Evolutionary conservation across 2,888 invertebrate species (phyloP), one percentile per base, ranked within the genome.

Genomic region (Drosophila sordidapex): DNA sequence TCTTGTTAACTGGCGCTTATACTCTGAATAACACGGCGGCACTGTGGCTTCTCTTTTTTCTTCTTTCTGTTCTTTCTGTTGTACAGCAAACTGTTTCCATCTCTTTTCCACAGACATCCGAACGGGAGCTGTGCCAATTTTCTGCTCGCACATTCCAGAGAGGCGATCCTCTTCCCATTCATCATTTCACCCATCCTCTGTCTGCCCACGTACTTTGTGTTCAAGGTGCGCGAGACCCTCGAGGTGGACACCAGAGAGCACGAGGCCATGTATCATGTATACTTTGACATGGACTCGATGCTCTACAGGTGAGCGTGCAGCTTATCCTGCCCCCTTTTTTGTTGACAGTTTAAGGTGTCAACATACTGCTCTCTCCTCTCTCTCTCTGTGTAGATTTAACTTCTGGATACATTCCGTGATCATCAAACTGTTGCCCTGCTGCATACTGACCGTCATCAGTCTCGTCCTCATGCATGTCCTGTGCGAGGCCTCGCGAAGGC

Each of bases 161-260:
- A 95, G 49, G 96, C 97, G 15, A 96, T 98, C 67, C 91, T 95
- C 29, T 94, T 95, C 83, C 97, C 97, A 77, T 97, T 97, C 91
- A 89, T 97, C 61, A 94, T 96, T 18, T 97, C 98, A 4, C 95
- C 97, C 0, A 93, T 98, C 62, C 95, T 98, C 27, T 98, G 98
- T 92, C 95, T 96, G 65, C 98, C 98, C 1, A 96, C 97, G 58
- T 97, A 96, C 91, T 94, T 97, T 92, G 96, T 95, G 27, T 96
- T 96, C 88, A 94, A 94, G 75, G 94, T 95, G 61, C 90, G 89
- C 1, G 83, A 90, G 88, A 92, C 87, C 1, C 79, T 83, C 66
- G 69, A 94, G 87, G 79, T 88, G 43, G 91, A 89, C 60, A 90
- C 87, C 63, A 65, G 60, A 21, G 89, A 83, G 61, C 87, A 83